Evolutionary conservation across 2,888 invertebrate genomes (phyloP), one percentile per base, ranked within the genome.

Genomic region (Pimpla rufipes): DNA sequence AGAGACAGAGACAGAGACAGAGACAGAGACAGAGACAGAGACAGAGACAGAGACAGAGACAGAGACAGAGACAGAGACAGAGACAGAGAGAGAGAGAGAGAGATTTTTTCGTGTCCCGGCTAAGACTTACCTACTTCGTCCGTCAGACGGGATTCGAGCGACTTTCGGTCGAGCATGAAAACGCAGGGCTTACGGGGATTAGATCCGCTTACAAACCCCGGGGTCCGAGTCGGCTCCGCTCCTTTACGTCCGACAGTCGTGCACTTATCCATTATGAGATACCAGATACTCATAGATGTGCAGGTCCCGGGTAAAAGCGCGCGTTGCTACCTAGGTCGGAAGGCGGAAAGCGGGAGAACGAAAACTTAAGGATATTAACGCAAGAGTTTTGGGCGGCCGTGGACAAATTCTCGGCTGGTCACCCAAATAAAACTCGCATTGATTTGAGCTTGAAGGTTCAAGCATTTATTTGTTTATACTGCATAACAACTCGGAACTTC

Each of bases 91-190:
- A n/a, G 42, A 7, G 42, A 11, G 18, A 21, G 10, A 50, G n/a
- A 42, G 16, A 70, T 70, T 16, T 81, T 79, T 74, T 68, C 62
- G 57, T 42, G 18, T 74, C 42, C 45, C 21, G 16, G 29, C 55
- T 23, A 18, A 45, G 57, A 57, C 16, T 29, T 18, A 23, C 29
- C 29, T 35, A 29, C 57, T 57, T 42, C 42, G 13, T 71, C 52
- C 16, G 42, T 42, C 11, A 21, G 42, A 23, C 42, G 29, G 21
- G 57, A 71, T 67, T 66, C 66, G 67, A 59, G 16, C 52, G 52
- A 62, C 64, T 68, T 64, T 50, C 57, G 70, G 55, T 79, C 75
- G 79, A 83, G 82, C 82, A 74, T 83, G 82, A 83, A 83, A 83
- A 79, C 64, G 64, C 79, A 47, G 16, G 57, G 82, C 70, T 70